Evolutionary conservation across 2,888 invertebrate genomes (phyloP), one percentile per base, ranked within the genome.

Genomic region (Eumacrocentrus americanus): DNA sequence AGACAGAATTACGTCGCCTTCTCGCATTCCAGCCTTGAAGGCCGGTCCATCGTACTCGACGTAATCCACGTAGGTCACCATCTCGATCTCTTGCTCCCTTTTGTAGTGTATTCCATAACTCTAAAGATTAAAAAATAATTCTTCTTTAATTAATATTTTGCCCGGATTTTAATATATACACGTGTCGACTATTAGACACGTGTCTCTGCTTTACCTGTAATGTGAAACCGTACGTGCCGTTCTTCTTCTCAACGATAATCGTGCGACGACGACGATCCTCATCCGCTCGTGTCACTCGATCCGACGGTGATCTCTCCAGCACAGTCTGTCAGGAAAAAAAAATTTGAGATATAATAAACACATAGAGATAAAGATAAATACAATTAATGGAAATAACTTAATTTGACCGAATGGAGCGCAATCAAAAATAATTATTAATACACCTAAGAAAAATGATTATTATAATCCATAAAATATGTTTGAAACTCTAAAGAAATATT

Each of bases 71-170:
- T 98, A 98, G 0, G 97, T 98, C 60, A 98, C 94, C 84, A 96
- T 91, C 81, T 98, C 97, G 61, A 96, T 92, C 80, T 95, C 95
- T 78, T 93, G 91, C 72, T 94, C 95, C 83, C 91, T 90, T 78
- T 94, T 94, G 81, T 97, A 95, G 78, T 96, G 95, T 63, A 98
- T 96, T 34, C 97, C 97, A 79, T 98, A 98, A 72, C 96, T 97
- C 87, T 98, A 81, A 12, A 11, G 3, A 37, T 37, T 12, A 48
- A 38, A 37, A 29, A 4, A 29, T 29, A 6, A 29, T 9, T 6
- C 3, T 11, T 50, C 25, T 38, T 2, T 35, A 2, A 35, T 35
- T 7, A 20, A 46, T 16, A 46, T 18, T 44, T 22, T 7, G 9
- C 22, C n/a, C n/a, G n/a, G n/a, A n/a, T n/a, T n/a, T 25, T 23